These are phyloP conservation scores for Araneus ventricosus DNA, from an alignment of 1,140 invertebrate species.

Conservation along the genomic window DNA sequence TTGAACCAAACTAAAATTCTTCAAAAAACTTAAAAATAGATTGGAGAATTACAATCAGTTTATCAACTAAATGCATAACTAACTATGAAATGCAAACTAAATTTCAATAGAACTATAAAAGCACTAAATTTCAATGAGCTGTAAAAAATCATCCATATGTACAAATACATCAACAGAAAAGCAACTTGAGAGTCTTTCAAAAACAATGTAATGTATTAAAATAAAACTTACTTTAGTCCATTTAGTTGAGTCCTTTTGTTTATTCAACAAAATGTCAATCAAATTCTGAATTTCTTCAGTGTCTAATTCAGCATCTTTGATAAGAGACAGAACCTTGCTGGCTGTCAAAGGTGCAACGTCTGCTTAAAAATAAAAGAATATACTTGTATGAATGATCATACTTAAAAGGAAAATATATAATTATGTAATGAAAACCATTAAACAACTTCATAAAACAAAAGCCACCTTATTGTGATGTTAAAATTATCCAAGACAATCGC, in stretches of 20 bases:
- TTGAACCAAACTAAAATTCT: too few species aligned
- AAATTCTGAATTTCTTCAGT: constrained; percentile 92
- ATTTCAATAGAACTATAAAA: too few species aligned
- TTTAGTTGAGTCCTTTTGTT: constrained; percentile 89
- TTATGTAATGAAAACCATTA: too few species aligned
- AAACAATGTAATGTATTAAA: neutral
- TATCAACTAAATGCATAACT: neutral
- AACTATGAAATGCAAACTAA: too few species aligned
- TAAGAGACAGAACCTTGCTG: constrained; percentile 85
- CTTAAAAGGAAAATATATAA: neutral
- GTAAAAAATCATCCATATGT: too few species aligned
- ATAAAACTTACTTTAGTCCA: constrained; percentile 87
- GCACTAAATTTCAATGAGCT: too few species aligned
- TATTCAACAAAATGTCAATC: constrained; percentile 92
- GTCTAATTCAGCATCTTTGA: constrained; percentile 89
- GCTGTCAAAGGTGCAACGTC: constrained; percentile 37
- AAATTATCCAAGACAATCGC: too few species aligned
- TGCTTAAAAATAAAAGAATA: neutral
- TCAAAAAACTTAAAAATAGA: too few species aligned
- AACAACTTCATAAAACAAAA: too few species aligned
- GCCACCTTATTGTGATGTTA: too few species aligned
- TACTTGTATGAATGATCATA: neutral
- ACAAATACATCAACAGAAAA: too few species aligned
- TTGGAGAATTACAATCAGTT: neutral
- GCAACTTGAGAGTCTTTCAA: too few species aligned